These are phyloP conservation scores for Aegypius monachus DNA, from an alignment of 2,113 vertebrate species.

Conservation along the genomic window DNA sequence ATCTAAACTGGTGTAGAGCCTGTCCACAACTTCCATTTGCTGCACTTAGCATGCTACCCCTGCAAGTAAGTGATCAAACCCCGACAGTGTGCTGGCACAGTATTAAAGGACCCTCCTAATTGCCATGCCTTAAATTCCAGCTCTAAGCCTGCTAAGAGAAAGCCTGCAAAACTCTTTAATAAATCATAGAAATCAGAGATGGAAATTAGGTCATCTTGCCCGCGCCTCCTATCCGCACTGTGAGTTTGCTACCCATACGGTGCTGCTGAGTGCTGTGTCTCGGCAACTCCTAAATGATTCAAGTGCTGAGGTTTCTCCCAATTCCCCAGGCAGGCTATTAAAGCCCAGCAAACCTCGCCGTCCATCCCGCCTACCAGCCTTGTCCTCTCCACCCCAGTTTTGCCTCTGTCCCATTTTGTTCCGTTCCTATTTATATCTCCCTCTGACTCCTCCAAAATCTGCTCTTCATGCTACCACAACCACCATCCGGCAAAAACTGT, in stretches of 20 bases:
- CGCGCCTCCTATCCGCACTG: neutral
- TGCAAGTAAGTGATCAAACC: neutral
- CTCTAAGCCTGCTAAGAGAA: neutral
- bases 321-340: neutral
- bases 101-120: slow-evolving; percentile 11
- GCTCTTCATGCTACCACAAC: neutral
- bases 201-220: slow-evolving; percentile 57
- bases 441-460: neutral
- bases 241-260: neutral
- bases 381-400: neutral
- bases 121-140: slow-evolving; percentile 23
- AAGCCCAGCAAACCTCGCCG: neutral
- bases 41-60: neutral
- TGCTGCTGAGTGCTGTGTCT: neutral
- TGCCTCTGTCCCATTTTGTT: neutral
- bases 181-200: slow-evolving; percentile 53
- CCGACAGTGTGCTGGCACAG: neutral
- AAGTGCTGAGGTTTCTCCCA: neutral
- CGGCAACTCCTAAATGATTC: slow-evolving; percentile 41
- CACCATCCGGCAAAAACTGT: neutral
- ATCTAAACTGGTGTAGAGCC: neutral
- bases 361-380: neutral
- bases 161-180: slow-evolving; percentile 58
- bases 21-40: neutral
- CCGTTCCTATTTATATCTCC: neutral